Conservation (phyloP, 2,113 vertebrate genomes). For the Redunca redunca region DNA sequence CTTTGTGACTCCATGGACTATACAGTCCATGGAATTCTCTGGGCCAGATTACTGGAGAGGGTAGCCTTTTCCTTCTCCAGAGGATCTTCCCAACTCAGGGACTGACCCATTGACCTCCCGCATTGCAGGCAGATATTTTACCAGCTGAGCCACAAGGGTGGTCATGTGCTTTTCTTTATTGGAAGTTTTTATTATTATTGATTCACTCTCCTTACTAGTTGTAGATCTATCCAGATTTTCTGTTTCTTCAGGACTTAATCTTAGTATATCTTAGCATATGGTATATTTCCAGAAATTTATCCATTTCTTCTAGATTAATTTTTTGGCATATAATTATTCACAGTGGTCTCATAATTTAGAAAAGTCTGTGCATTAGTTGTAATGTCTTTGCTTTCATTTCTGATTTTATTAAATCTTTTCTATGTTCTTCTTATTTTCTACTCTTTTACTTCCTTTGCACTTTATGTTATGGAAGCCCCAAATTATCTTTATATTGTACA, state of each 20-base stretch:
- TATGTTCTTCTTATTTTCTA: neutral
- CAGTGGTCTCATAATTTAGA: neutral
- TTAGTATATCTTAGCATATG: neutral
- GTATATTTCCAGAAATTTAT: neutral
- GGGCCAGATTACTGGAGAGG: neutral
- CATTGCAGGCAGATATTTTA: neutral
- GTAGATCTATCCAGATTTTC: neutral
- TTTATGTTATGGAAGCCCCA: neutral
- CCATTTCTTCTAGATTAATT: neutral
- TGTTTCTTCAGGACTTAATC: neutral
- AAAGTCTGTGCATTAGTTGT: neutral
- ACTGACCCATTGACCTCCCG: fast-evolving
- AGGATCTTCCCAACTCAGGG: neutral
- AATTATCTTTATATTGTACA: neutral
- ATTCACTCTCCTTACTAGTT: neutral
- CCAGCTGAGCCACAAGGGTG: neutral
- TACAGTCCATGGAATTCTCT: neutral
- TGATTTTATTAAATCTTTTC: neutral
- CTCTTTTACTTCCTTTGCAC: neutral
- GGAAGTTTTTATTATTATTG: neutral
- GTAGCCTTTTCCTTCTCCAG: neutral
- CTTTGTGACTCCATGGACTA: neutral
- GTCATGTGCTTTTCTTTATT: neutral
- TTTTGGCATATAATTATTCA: neutral
- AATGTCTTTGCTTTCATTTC: neutral